Evolutionary conservation across 2,888 invertebrate genomes (phyloP), one percentile per base, ranked within the genome.

Genomic region (Tipula vernalis): DNA sequence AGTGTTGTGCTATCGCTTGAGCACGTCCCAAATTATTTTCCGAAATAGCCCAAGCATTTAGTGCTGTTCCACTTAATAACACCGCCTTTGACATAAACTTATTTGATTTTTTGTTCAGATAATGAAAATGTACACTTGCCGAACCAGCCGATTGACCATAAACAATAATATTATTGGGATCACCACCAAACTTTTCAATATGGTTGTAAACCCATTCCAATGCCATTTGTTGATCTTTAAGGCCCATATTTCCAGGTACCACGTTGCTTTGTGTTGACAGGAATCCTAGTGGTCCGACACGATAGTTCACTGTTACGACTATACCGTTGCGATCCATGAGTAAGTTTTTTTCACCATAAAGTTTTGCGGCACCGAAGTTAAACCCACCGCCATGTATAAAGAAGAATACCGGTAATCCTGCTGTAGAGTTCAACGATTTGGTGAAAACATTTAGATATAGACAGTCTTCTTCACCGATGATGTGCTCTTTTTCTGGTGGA

Each of bases 351-450:
- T 8, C 71, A 12, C 71, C 71, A 71, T 71, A 71, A 6, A 28
- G 10, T 2, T 10, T 10, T 5, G 71, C 2, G 0, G 6, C 2
- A 3, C 86, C 87, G 2, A 13, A 4, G 36, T 57, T 86, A 41
- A 87, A 87, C 3, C 86, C 41, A 57, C 87, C 87, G 3, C 87
- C 87, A 41, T 87, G 87, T 13, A 87, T 36, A n/a, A 85, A 87
- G 12, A 86, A 85, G 18, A 87, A 86, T 28, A 87, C 87, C 10
- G 87, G 86, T 10, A 39, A 36, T 36, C 39, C 39, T 0, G 10
- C 3, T 15, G 39, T 15, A 15, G 13, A 41, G 12, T 47, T 18
- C 5, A 15, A n/a, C 18, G 83, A 57, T 8, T 44, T n/a, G 3
- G 84, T 83, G 41, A 86, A 87, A 5, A 87, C 42, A 51, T 86